Evolutionary conservation across 1,140 invertebrate genomes (phyloP).

Genomic region (Armadillidium nasatum): DNA sequence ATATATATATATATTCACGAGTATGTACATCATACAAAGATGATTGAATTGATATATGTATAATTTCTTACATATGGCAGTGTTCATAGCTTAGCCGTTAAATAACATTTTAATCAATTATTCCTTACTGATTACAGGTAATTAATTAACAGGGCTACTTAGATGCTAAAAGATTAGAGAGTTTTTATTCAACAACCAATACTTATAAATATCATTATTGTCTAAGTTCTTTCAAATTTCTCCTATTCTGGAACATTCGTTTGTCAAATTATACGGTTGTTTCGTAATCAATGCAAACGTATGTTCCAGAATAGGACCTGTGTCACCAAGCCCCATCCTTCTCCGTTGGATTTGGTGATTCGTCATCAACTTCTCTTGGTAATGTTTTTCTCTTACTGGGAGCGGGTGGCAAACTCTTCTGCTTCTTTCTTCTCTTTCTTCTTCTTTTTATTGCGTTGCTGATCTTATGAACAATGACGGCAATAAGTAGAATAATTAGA

Average conservation of each 20-base stretch:
- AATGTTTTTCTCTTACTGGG: conserved; percentile 20
- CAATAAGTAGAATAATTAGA: conserved; percentile 36
- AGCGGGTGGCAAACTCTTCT: conserved; percentile 33
- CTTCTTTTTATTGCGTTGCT: conserved; percentile 21
- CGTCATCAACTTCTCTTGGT: not conserved
- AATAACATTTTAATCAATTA: not conserved
- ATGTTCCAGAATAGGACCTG: conserved; percentile 32
- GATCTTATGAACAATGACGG: conserved; percentile 33
- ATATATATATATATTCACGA: not conserved
- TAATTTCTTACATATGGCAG: not conserved
- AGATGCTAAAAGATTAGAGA: not conserved
- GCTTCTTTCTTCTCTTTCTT: conserved; percentile 31
- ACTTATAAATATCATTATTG: not conserved
- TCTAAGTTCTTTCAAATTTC: not conserved
- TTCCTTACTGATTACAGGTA: not conserved
- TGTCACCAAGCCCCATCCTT: conserved; percentile 40
- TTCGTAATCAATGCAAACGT: conserved; percentile 43
- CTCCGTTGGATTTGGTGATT: not conserved
- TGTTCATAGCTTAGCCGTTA: not conserved
- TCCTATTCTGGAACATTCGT: not conserved
- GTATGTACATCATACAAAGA: not conserved
- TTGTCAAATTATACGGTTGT: conserved; percentile 36
- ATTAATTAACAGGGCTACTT: not conserved
- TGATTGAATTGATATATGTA: not conserved
- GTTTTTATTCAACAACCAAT: not conserved